These are phyloP conservation scores for Piscicola geometra DNA, from an alignment of 2,888 invertebrate genomes.

Conservation along the genomic window DNA sequence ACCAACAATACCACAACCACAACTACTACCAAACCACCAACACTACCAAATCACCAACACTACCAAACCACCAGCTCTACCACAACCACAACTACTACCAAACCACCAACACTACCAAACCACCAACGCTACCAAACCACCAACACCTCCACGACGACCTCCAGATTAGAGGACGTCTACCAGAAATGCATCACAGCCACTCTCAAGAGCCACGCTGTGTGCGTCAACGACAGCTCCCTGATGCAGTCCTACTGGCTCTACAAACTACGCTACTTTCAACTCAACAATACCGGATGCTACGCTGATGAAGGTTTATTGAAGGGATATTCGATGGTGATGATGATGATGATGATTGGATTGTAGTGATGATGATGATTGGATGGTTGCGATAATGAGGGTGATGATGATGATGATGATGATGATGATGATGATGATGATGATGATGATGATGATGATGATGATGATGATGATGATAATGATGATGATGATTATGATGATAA, in stretches of 20 bases:
- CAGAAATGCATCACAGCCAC: background rate
- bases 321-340: background rate
- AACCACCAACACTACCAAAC: background rate
- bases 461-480: background rate
- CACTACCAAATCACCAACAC: background rate
- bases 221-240: conserved; percentile 1
- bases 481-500: conserved; percentile 1
- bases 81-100: background rate
- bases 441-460: background rate
- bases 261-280: background rate
- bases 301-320: background rate
- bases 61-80: background rate
- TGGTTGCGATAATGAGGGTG: background rate
- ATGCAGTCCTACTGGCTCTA: background rate
- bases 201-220: conserved; percentile 4
- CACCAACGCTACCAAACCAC: background rate
- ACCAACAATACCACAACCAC: background rate
- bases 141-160: background rate
- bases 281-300: conserved; percentile 1
- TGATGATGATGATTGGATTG: background rate
- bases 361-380: background rate
- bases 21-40: background rate
- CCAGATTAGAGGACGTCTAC: conserved; percentile 20
- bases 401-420: background rate
- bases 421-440: background rate